Conservation (phyloP, 2,888 invertebrate genomes). For the Phyllotreta cruciferae region DNA sequence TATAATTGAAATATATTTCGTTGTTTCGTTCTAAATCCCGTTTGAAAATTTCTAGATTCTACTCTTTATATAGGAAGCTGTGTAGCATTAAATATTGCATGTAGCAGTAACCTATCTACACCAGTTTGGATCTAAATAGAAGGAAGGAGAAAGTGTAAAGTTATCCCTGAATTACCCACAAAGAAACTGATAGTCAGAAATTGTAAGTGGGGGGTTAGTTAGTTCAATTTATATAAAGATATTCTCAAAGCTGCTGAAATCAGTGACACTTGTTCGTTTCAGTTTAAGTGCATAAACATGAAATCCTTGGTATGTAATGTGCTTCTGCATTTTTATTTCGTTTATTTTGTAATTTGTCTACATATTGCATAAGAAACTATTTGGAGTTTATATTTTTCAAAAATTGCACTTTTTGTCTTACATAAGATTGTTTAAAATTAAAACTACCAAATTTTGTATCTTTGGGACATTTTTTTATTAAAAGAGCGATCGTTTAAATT, state of each 20-base stretch:
- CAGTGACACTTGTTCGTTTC: constrained; percentile 46
- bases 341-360: too few species aligned
- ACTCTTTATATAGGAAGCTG: too few species aligned
- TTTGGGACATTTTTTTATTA: too few species aligned
- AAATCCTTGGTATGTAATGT: constrained; percentile 45
- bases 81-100: too few species aligned
- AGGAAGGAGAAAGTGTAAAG: constrained; percentile 47
- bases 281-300: constrained; percentile 40
- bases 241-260: constrained; percentile 41
- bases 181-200: constrained; percentile 42
- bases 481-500: too few species aligned
- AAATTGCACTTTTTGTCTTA: too few species aligned
- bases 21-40: too few species aligned
- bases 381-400: not conserved
- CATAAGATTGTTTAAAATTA: too few species aligned
- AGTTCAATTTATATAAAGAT: constrained; percentile 45
- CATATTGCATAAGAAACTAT: not conserved
- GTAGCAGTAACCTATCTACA: not conserved
- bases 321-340: not conserved
- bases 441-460: too few species aligned
- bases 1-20: not conserved
- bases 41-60: too few species aligned
- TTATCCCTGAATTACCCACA: constrained; percentile 45
- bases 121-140: constrained; percentile 21
- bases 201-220: constrained; percentile 46